Base-by-base conservation (phyloP, 1,140 invertebrate species). In the Papilio aristodemus region DNA sequence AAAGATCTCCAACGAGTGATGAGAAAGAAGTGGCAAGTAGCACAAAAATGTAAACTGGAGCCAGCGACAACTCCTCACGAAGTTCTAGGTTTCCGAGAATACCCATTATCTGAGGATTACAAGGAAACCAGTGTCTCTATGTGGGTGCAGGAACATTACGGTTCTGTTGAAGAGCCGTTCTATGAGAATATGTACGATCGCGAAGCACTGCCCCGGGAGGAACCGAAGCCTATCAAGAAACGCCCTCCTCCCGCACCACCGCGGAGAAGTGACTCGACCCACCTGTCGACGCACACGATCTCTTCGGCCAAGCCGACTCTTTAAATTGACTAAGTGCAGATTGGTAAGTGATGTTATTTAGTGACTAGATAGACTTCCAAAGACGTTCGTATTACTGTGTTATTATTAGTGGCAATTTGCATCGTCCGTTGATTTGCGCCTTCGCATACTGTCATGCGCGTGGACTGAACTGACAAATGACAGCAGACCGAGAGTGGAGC, bases 1-100 rank as follows among this genome's bases (percentile, higher is more conserved):
- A 95, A 95, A 81, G 97, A 98, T 87, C 91, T 98, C 7, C 97
- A 98, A 76, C 92, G 97, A 57, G 97, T 98, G 0, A 98, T 98
- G 96, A 94, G 96, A 59, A 97, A 98, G 75, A 98, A 98, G 80
- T 98, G 97, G 97, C 96, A 97, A 83, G 96, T 97, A 1, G 96
- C 97, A 0, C 96, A 98, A 74, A 98, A 98, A 79, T 97, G 97
- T 81, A 97, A 97, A 87, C 84, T 95, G 0, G 96, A 98, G 82
- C 94, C 94, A 14, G 94, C 95, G 10, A 96, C 96, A 0, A 97
- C 96, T 17, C 97, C 97, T 0, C 96, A 97, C 81, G 96, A 98
- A 81, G 97, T 98, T 0, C 93, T 98, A 0, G 97, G 97, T 0
- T 98, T 98, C 79, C 90, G 97, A 25, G 96, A 96, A 80, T 96